These are phyloP conservation scores for Leptinotarsa rubiginosa DNA, from an alignment of 2,888 invertebrate species.

Conservation along the genomic window DNA sequence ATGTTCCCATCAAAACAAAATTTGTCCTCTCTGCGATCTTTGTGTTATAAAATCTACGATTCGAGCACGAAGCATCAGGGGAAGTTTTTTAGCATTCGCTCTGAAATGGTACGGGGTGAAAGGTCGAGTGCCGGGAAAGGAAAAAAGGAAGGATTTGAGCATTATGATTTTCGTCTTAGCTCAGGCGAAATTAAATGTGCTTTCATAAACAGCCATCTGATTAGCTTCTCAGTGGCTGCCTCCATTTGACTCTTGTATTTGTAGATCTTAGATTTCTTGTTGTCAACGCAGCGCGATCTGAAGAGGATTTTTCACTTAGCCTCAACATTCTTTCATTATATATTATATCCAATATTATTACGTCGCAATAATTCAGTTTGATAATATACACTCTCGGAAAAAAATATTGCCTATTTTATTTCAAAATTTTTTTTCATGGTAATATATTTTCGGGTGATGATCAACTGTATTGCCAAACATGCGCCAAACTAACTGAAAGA, in stretches of 20 bases:
- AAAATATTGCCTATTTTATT: too few species aligned
- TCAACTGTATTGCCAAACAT: too few species aligned
- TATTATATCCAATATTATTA: too few species aligned
- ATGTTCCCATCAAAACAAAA: conserved; percentile 7
- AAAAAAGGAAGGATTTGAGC: not conserved
- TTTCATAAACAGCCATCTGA: not conserved
- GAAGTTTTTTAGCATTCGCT: conserved; percentile 4
- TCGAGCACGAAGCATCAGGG: not conserved
- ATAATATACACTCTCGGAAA: too few species aligned
- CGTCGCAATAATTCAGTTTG: too few species aligned
- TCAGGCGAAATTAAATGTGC: conserved; percentile 1
- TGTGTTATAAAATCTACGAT: not conserved
- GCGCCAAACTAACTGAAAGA: too few species aligned
- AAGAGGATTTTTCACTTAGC: too few species aligned
- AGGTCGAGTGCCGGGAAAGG: conserved; percentile 7
- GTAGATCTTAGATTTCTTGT: not conserved
- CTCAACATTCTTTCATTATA: too few species aligned
- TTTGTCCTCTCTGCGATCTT: not conserved
- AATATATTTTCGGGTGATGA: too few species aligned
- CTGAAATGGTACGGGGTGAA: conserved; percentile 1
- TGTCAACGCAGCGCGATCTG: not conserved
- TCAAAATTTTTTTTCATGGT: too few species aligned
- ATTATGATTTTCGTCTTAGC: not conserved
- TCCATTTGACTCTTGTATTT: not conserved
- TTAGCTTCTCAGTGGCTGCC: not conserved